Conservation (phyloP, 2,888 invertebrate species). For the Cenopis cana region DNA sequence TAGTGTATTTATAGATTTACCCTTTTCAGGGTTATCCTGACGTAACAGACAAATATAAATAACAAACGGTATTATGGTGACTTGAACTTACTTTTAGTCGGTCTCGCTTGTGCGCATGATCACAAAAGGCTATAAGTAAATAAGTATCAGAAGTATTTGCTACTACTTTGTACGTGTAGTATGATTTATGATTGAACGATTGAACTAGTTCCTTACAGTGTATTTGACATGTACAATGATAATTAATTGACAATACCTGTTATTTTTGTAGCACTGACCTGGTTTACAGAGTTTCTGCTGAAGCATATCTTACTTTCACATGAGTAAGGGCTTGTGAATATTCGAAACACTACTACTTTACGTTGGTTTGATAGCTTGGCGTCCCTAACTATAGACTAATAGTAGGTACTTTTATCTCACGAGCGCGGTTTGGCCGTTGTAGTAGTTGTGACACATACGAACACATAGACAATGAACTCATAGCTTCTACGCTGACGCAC, state of each 20-base stretch:
- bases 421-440: too few species aligned
- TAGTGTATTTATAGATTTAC: too few species aligned
- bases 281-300: slow-evolving; percentile 5
- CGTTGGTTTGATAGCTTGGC: background rate
- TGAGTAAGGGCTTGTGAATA: background rate
- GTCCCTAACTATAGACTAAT: background rate
- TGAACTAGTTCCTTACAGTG: background rate
- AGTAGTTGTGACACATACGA: too few species aligned
- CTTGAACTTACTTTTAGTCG: background rate
- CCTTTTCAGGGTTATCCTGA: background rate
- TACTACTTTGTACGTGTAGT: background rate
- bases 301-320: background rate
- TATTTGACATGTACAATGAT: background rate
- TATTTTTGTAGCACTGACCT: slow-evolving; percentile 22
- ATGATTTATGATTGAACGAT: slow-evolving; percentile 4
- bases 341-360: background rate
- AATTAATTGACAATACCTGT: slow-evolving; percentile 14
- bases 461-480: too few species aligned
- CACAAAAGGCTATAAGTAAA: background rate
- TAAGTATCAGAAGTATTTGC: background rate
- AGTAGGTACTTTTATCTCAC: too few species aligned
- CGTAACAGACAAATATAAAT: background rate
- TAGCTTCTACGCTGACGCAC: too few species aligned
- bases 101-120: background rate
- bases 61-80: background rate